phyloP scores from a whole-genome alignment of 2,888 invertebrate species.

The Philhelius pedissequus region DNA sequence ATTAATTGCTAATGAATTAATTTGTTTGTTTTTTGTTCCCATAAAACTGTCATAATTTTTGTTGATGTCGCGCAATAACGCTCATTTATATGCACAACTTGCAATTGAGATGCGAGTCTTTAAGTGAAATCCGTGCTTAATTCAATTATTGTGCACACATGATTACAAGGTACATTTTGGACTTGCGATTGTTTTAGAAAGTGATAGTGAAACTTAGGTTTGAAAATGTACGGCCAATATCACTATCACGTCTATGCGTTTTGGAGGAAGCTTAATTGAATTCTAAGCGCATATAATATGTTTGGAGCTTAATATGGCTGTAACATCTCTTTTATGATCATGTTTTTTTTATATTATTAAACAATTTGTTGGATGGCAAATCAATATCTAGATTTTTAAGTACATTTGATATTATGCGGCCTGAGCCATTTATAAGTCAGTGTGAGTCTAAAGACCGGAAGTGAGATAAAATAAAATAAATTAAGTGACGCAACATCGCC shows the following conservation, averaged over 20 bases:
- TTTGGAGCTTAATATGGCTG: neutral
- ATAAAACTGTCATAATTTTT: conserved; percentile 51
- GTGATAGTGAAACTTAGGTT: conserved; percentile 57
- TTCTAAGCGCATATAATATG: neutral
- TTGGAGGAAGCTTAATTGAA: neutral
- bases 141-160: conserved; percentile 18
- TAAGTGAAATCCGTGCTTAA: conserved; percentile 55
- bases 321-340: neutral
- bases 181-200: conserved; percentile 54
- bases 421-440: no score
- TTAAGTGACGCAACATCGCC: no score
- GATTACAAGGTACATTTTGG: neutral
- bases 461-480: no score
- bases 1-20: neutral
- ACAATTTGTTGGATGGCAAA: no score
- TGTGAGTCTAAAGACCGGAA: no score
- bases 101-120: neutral
- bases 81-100: conserved; percentile 58
- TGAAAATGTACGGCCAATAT: neutral
- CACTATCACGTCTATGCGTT: neutral
- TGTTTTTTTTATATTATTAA: no score
- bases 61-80: conserved; percentile 7
- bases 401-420: no score
- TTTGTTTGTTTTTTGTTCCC: conserved; percentile 35
- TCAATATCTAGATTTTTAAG: no score